Evolutionary conservation across 2,888 invertebrate species (phyloP), one percentile per base, ranked within the genome.

Genomic region (Galerucella pusilla): DNA sequence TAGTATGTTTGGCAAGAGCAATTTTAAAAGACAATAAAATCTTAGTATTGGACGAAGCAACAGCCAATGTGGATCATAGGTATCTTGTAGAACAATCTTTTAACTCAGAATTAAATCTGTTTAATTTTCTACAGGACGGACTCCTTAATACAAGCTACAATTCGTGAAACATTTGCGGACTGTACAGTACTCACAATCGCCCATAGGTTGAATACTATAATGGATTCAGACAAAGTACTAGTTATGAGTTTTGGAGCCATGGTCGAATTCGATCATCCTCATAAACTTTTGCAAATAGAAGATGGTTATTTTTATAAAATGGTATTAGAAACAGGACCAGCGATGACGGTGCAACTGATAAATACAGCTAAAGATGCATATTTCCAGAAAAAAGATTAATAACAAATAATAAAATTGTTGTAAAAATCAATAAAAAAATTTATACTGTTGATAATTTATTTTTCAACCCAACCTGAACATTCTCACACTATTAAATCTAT

Each of bases 21-120:
- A 93, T 97, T 78, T 89, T 97, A 1, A 89, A 93, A 60, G 93
- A 93, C 82, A 94, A 93, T 83, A 93, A 91, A 81, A 92, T 97
- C 80, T 89, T 97, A 2, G 92, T 97, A 45, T 88, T 97, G 60
- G 97, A 97, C 83, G 97, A 97, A 88, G 97, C 97, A 25, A 97
- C 97, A 0, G 96, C 97, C 6, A 97, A 96, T 86, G 96, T 97
- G 0, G 96, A 97, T 87, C 94, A 93, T 71, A 92, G 92, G 94
- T 94, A 88, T 45, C 14, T 60, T 67, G 11, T 7, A 1, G 9
- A 0, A 42, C 35, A 42, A 42, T 42, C 7, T 1, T 42, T 42
- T 42, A 42, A 6, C 7, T 7, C 35, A 42, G 7, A 9, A 42
- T 42, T 42, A 42, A 42, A 42, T 42, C 7, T 42, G 7, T 42